Evolutionary conservation across 1,140 invertebrate genomes (phyloP), one percentile per base, ranked within the genome.

Genomic region (Drosophila serrata): DNA sequence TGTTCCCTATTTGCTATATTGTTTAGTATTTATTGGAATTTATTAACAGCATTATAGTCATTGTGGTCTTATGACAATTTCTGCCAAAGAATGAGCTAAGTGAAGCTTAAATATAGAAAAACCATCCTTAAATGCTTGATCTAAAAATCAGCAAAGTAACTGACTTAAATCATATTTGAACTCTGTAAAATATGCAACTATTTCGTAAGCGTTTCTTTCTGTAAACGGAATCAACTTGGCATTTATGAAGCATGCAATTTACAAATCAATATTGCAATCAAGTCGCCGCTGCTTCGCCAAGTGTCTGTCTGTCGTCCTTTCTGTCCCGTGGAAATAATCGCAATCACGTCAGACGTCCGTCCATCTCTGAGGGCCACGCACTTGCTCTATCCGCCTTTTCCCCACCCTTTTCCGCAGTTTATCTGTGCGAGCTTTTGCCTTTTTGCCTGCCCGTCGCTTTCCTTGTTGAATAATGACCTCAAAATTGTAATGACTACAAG

Each of bases 401-500:
- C 58, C 55, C 29, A 42, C 56, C 55, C 43, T 19, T 45, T 49
- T 11, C 67, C 51, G 46, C 53, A 17, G 35, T 46, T 65, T 77
- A 68, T 75, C 60, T 75, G 43, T 42, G 69, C 37, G 22, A 64
- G 58, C 51, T 31, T 59, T 76, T 69, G 57, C 64, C 53, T 62
- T 76, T 78, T 76, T 60, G 75, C 76, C 64, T 43, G 56, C 75
- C 51, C 75, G 76, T 79, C 75, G 69, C 62, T 87, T 70, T 68
- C 79, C 70, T 67, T 88, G 68, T 82, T 88, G 70, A 87, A 88
- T 87, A 87, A 87, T 88, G 82, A 87, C 82, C 82, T 74, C 45
- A 82, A 82, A 88, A 87, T 82, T 82, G 79, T 87, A 87, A 87
- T 88, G 84, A 88, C 82, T 88, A 77, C 79, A 79, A 80, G 82